Base-by-base conservation (phyloP, 2,888 invertebrate species). In the Germaria angustata region DNA sequence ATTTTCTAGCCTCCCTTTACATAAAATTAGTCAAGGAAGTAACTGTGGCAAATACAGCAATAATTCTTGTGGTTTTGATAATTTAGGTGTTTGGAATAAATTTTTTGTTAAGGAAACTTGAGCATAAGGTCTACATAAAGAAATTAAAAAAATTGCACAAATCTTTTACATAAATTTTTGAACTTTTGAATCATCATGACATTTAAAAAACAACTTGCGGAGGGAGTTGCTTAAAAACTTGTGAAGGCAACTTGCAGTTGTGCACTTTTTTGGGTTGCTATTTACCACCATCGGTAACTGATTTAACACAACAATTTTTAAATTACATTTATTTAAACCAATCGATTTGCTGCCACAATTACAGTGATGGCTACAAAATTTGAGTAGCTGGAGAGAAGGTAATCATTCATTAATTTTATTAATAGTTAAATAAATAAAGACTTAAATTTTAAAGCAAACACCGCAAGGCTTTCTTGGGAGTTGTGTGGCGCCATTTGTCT, bases 191-290 rank as follows among this genome's bases (percentile, higher is more conserved):
- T 66, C 61, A 55, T 77, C 68, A 72, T 81, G 71, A 76, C 77
- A 77, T 77, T 77, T 77, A 41, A 39, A 72, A 80, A 81, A 76
- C 20, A 76, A n/a, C n/a, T n/a, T n/a, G 65, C 71, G 44, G 39
- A 66, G 49, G 71, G 49, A 20, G 53, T 61, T 41, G 46, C 32
- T 28, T 13, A 72, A 71, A 17, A 66, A 11, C 4, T 7, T 15
- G 8, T 39, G 39, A 44, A 49, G 36, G 46, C 55, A 46, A 39
- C 44, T 66, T 65, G 65, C 53, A 36, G 17, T 65, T 78, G 7
- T 17, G 34, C 49, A 24, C 20, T 44, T 41, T 7, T n/a, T 39
- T 15, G 20, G 53, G 32, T 44, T 39, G 17, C 44, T 32, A 49
- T 17, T 53, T 55, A 51, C 75, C 57, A 41, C 41, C 39, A 41